Evolutionary conservation across 92 coral and sea anemone species (phyloP), one percentile per base, ranked within the genome.

Genomic region (Heteractis magnifica): DNA sequence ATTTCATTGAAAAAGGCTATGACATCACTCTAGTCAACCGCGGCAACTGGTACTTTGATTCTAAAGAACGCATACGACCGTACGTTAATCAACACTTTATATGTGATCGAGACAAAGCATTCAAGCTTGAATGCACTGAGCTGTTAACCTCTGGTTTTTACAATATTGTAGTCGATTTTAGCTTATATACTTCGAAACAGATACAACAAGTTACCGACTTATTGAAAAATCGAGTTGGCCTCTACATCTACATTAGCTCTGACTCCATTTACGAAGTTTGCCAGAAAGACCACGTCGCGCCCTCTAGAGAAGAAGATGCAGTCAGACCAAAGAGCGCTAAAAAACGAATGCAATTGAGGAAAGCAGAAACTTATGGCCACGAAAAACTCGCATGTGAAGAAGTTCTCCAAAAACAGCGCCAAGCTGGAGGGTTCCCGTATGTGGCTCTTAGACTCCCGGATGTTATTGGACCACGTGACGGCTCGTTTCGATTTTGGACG

Each of bases 391-490:
- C 98, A 0, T 94, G 99, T 50, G 99, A 97, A 79, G 99, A 97
- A 77, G 90, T 89, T 26, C 92, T 97, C 8, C 70, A 56, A 74
- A 56, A 77, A 16, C 98, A 97, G 84, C 85, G 94, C n/a, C 82
- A 89, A 70, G 81, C 92, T 18, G 95, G 95, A 55, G 99, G 99
- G 14, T 91, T 97, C 74, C 98, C 99, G 52, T 97, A 86, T 79
- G 90, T 94, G 19, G 87, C 91, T 0, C 86, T 97, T 9, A 84
- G 99, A 52, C 90, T 97, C 65, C 99, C 99, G 70, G 95, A 94
- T 85, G 99, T 90, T 18, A 92, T 97, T 58, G 99, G 99, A 72
- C 97, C 97, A 85, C 96, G 99, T 75, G 99, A 97, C 75, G 95
- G 89, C 64, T 90, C 95, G 65, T 89, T 94, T 64, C 95, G 99